Base-by-base conservation (phyloP, 1,140 invertebrate genomes). In the Thalassaphorura encarpata region DNA sequence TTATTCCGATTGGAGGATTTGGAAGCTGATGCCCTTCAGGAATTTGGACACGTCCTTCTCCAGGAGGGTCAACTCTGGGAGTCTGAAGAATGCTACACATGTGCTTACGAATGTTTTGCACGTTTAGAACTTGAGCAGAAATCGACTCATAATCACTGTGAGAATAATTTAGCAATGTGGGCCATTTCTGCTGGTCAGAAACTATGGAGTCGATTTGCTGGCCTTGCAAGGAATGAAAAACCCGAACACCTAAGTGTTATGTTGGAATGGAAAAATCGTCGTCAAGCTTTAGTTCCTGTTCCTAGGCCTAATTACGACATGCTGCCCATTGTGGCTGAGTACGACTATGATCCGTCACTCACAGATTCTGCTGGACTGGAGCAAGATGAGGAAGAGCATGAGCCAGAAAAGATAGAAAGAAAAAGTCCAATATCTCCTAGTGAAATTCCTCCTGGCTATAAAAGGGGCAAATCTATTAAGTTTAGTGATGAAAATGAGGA, bases 41-140 rank as follows among this genome's bases (percentile, higher is more conserved):
- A 60, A 45, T 45, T 60, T 18, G 58, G 58, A 11, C 41, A 33
- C 16, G 19, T 60, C 1, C 36, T 60, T 2, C 39, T 60, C 16
- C n/a, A 51, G 24, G 58, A 60, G 26, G 58, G 58, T 21, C 58
- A 60, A 24, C n/a, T 55, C 2, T 60, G 58, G 58, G 58, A 60
- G 40, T 46, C 58, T 27, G 58, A 55, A 33, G 58, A 60, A 45
- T 43, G 46, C 19, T 55, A 52, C 29, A 13, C 36, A 45, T 23
- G 5, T 13, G 40, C 58, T 46, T 51, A 49, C 26, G 23, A 40
- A 24, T 16, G n/a, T n/a, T 56, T 49, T 29, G 13, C 26, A 33
- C 23, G 49, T 23, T 18, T 27, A 2, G 5, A 33, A 18, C 8
- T 11, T n/a, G 5, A 19, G 13, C 41, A 42, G 5, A 19, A 13